These are phyloP conservation scores for Trissolcus basalis DNA, from an alignment of 1,140 invertebrate genomes.

Conservation along the genomic window DNA sequence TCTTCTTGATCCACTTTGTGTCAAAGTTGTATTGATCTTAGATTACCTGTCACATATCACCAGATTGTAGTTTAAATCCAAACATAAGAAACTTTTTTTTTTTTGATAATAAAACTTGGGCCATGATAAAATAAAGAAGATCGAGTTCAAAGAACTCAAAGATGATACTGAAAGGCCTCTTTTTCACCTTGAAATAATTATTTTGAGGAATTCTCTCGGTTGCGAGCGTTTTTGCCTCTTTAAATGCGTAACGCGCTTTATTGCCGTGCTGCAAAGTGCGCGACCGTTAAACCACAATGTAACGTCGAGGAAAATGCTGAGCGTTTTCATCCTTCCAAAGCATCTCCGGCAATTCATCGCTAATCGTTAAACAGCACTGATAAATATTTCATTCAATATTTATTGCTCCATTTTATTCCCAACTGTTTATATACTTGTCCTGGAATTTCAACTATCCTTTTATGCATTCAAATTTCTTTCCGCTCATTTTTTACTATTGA, in stretches of 20 bases:
- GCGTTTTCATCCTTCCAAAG: slow-evolving; percentile 16
- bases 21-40: neutral
- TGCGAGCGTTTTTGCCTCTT: slow-evolving; percentile 13
- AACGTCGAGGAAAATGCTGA: slow-evolving; percentile 17
- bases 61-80: neutral
- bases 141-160: too few relatives aligned
- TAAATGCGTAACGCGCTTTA: slow-evolving; percentile 24
- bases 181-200: slow-evolving; percentile 10
- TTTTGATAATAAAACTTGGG: too few relatives aligned
- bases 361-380: slow-evolving; percentile 27
- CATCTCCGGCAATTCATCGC: slow-evolving; percentile 17
- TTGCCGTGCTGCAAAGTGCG: slow-evolving; percentile 9
- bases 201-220: slow-evolving; percentile 6
- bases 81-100: neutral
- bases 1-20: neutral
- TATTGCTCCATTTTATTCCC: neutral
- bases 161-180: too few relatives aligned
- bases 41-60: neutral
- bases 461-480: too few relatives aligned
- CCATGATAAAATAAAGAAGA: too few relatives aligned
- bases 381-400: slow-evolving; percentile 22
- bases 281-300: slow-evolving; percentile 37
- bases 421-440: too few relatives aligned
- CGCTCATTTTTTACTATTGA: too few relatives aligned
- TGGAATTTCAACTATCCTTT: too few relatives aligned